Base-by-base conservation (phyloP, 2,797 vertebrate species). In the Chromobotia macracanthus region DNA sequence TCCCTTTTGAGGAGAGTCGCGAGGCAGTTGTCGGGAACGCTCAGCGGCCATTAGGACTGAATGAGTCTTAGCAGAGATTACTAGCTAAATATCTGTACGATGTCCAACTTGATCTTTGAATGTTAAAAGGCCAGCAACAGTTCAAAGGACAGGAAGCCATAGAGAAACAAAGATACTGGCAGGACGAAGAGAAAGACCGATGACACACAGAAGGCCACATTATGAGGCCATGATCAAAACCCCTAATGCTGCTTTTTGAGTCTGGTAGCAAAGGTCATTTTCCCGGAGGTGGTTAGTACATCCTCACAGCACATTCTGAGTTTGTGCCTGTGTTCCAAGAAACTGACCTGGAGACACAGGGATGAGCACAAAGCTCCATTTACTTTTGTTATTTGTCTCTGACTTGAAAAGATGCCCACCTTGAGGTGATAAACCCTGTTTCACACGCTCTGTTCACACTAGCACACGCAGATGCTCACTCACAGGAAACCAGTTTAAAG, bases 11-110 rank as follows among this genome's bases (percentile, higher is more conserved):
- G 58, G 25, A 16, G 44, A 38, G 25, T 75, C 25, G 61, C 15
- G 3, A 21, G 23, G 25, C 12, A 75, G 31, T 35, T 51, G 46
- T 23, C 61, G 11, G 23, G 58, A 73, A 84, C 80, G 81, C 86
- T 86, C 82, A 63, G 79, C 80, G 64, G 56, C 74, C 80, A 87
- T 85, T 83, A 84, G 79, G 66, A 78, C 85, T 86, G 80, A 81
- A 74, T 50, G 28, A 11, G 83, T 85, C 85, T 87, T 79, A 23
- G n/a, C 56, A 58, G 81, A 85, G 86, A 90, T 90, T 89, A 89
- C 82, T 80, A 56, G 64, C 82, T 83, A 87, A 88, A 91, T 76
- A 75, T 41, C 75, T 61, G 78, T 82, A 83, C 72, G 28, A 79
- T 1, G 48, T 64, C 56, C 11, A 5, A 74, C 28, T 50, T 56